Evolutionary conservation across 2,113 vertebrate species (phyloP), one percentile per base, ranked within the genome.

Genomic region (Perccottus glenii): DNA sequence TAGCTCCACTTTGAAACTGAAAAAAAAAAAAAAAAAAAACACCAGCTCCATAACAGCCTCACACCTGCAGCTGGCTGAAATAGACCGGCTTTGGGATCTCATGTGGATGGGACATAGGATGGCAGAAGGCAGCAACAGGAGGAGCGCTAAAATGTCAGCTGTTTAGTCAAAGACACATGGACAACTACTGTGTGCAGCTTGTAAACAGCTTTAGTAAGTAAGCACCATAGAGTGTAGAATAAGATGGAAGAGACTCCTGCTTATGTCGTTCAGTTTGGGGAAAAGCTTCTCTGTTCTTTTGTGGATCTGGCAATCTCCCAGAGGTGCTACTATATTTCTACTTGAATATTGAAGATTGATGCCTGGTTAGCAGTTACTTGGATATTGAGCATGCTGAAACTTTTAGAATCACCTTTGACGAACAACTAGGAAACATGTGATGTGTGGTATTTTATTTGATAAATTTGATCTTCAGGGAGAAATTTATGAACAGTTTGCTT

Each of bases 41-140:
- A 55, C 27, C 52, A 36, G 12, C 14, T 15, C 35, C 4, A 32
- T 16, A 12, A 56, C 35, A 15, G 35, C 52, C 12, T 32, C 1
- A 4, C 52, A 56, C 52, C 52, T 56, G 14, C 33, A 56, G 35
- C 33, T 38, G 48, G 48, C 16, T 5, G 3, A 11, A 12, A 56
- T 5, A 15, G 14, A 11, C 35, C 7, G 11, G 14, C 32, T 35
- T 15, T 14, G 12, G 52, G 11, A 53, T 46, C 51, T 53, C 51
- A 53, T 53, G 51, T 33, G 51, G 51, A 12, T 35, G 51, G 11
- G 32, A 53, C 51, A 53, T 53, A 32, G 35, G 51, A 6, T 32
- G 14, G 51, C 51, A 35, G 51, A 53, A 27, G 32, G 51, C 32
- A 42, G 36, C 55, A 15, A 57, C 35, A 40, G 55, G 55, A 57